Evolutionary conservation across 2,113 vertebrate genomes (phyloP).

Genomic region (Ciconia stormi): DNA sequence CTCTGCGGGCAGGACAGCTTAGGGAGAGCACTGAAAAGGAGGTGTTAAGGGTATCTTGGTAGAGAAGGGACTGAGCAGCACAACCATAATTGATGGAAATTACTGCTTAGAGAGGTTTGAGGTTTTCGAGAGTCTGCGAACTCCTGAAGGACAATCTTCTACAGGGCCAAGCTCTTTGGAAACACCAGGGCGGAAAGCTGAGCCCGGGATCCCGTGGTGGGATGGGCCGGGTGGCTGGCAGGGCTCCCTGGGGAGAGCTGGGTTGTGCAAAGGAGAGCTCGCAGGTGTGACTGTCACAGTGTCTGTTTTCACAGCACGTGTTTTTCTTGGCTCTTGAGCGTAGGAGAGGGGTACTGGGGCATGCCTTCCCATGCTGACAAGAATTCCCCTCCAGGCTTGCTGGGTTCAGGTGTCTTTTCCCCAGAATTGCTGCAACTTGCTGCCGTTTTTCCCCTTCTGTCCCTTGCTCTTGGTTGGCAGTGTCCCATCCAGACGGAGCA

Average conservation of each 20-base stretch:
- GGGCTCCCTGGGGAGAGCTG: neutral
- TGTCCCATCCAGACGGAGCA: neutral
- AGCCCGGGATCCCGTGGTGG: fast-evolving
- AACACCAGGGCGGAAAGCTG: neutral
- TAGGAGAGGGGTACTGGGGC: neutral
- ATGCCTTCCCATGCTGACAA: neutral
- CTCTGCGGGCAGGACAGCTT: neutral
- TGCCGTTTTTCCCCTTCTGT: neutral
- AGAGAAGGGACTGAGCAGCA: neutral
- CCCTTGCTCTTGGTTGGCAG: neutral
- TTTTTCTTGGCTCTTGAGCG: neutral
- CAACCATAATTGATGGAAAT: neutral
- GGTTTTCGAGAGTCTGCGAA: neutral
- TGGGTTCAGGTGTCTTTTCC: neutral
- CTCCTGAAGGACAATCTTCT: neutral
- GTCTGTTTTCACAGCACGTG: neutral
- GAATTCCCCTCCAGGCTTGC: neutral
- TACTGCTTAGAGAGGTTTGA: neutral
- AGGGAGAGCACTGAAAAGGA: neutral
- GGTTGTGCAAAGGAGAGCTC: neutral
- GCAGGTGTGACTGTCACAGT: neutral
- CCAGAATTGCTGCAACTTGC: neutral
- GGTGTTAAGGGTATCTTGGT: neutral
- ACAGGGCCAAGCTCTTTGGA: fast-evolving
- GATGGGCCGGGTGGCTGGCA: neutral